Evolutionary conservation across 2,888 invertebrate species (phyloP).

Genomic region (Teleogryllus oceanicus): DNA sequence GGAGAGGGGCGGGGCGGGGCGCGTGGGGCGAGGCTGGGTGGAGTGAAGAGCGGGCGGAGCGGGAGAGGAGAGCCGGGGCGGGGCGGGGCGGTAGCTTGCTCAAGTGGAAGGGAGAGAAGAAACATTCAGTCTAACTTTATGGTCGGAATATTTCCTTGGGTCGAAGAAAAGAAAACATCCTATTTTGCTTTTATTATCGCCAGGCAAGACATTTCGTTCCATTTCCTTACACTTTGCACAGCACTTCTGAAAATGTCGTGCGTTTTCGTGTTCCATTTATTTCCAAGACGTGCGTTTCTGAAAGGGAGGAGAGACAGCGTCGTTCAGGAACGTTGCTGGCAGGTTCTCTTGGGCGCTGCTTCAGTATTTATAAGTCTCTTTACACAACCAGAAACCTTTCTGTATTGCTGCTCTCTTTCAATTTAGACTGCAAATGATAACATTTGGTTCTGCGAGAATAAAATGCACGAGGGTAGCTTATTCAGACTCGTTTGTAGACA

Average conservation of each 20-base stretch:
- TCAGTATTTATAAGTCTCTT: not conserved
- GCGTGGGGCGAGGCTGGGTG: not conserved
- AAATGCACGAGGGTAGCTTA: too few species aligned
- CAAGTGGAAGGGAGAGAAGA: not conserved
- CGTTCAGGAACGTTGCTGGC: not conserved
- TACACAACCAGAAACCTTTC: not conserved
- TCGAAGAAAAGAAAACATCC: conserved; percentile 12
- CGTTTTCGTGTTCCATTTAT: conserved; percentile 18
- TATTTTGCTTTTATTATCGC: conserved; percentile 9
- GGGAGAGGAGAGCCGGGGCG: not conserved
- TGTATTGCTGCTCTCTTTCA: not conserved
- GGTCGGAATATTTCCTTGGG: conserved; percentile 6
- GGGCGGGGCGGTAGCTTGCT: not conserved
- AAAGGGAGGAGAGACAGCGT: not conserved
- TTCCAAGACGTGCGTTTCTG: not conserved
- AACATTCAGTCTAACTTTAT: conserved; percentile 9
- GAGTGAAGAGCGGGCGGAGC: too few species aligned
- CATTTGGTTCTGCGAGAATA: too few species aligned
- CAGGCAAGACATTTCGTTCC: not conserved
- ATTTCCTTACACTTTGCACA: not conserved
- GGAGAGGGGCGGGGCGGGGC: not conserved
- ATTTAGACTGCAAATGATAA: not conserved
- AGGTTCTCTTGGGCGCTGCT: not conserved
- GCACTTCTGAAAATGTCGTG: conserved; percentile 3
- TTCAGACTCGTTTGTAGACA: too few species aligned